Evolutionary conservation across 1,140 invertebrate genomes (phyloP), one percentile per base, ranked within the genome.

Genomic region (Yoshiicerus persimilis): DNA sequence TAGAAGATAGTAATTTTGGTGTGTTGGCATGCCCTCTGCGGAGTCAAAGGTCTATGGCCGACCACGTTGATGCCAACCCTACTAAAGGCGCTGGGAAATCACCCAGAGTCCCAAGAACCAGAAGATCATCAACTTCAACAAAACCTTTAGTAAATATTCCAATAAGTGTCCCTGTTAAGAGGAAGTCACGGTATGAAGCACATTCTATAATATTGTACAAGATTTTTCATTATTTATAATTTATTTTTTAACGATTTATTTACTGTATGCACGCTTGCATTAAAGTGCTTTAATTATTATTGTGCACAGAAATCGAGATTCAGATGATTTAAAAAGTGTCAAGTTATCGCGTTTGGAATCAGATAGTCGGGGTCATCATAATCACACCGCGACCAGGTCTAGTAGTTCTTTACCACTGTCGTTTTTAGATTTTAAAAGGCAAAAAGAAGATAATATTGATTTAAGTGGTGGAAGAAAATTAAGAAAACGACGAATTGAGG

Each of bases 1-100:
- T 34, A 87, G 66, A 86, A 20, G 36, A 41, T 75, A 20, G n/a
- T 20, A 75, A 56, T 89, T n/a, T 38, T 47, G 80, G 85, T 86
- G 56, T 80, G 88, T 90, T 90, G 90, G 90, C 90, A 91, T 91
- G 90, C 90, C 85, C 90, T 84, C 90, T 90, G 88, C 88, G 90
- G 90, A 87, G 90, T 89, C 89, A 87, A 90, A 87, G 89, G 90
- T 91, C 88, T 90, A 91, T 91, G 90, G 90, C 90, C 90, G 90
- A 91, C 89, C 90, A 91, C 90, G 88, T 89, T 90, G 86, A 91
- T 83, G 89, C 89, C 88, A 90, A 88, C 89, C 86, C 89, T 80
- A 87, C 88, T 89, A 91, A 91, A 91, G 88, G 90, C 88, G 87
- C 90, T 91, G 90, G 90, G 90, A 91, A 89, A 87, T 39, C 88